Percentiles rank a stretch among this genome's conserved stretches.
Evolutionary conservation across 2,113 vertebrate species (phyloP).

Genomic region (Cygnus buccinator): DNA sequence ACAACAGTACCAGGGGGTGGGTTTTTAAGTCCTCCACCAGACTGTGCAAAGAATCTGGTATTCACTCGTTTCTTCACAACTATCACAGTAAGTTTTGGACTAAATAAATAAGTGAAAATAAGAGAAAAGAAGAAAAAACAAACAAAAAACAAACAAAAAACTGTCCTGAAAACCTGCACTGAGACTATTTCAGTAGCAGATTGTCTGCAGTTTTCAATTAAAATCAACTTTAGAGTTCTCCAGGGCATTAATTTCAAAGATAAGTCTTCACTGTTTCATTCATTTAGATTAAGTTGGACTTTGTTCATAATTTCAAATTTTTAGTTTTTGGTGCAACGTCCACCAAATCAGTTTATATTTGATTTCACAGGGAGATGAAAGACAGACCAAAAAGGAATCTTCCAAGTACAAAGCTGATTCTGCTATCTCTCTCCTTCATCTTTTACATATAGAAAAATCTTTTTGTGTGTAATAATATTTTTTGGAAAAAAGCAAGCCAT

Average conservation of each 20-base stretch:
- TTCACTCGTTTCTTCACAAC: constrained; percentile 94
- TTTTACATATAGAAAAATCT: background rate
- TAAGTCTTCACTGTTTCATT: rapidly evolving
- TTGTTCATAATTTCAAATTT: background rate
- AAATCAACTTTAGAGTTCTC: background rate
- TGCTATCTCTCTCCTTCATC: background rate
- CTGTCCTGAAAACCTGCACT: background rate
- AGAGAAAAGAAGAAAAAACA: background rate
- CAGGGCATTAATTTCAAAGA: background rate
- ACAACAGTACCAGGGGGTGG: constrained; percentile 92
- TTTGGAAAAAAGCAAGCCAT: background rate
- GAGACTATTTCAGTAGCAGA: background rate
- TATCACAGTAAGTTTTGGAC: constrained; percentile 89
- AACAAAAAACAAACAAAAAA: rapidly evolving
- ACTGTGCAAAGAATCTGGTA: constrained; percentile 84
- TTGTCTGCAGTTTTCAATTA: background rate
- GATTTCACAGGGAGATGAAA: background rate
- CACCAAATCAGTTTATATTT: background rate
- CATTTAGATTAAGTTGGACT: background rate
- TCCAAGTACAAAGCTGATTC: background rate
- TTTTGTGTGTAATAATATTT: background rate
- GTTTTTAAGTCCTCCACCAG: constrained; percentile 81
- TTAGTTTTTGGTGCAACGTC: background rate
- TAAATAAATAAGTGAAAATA: constrained; percentile 37
- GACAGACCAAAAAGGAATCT: background rate